A percentile compares a stretch with the other conserved stretches of the same genome.
phyloP scores from a whole-genome alignment of 1,140 invertebrate genomes.

The Coptotermes formosanus region DNA sequence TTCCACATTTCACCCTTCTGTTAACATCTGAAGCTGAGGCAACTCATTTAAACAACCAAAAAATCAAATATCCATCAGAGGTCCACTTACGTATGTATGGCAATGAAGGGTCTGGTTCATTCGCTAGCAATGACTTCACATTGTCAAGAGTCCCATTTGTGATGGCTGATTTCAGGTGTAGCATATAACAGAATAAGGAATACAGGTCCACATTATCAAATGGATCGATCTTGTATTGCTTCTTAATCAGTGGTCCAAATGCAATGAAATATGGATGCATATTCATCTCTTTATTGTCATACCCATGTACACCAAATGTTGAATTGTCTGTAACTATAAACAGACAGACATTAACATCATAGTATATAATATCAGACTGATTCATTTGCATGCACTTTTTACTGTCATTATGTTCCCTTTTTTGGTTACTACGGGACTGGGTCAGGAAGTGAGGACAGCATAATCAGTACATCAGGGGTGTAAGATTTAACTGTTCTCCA shows the following conservation, averaged over 20 bases:
- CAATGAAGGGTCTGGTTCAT: background rate
- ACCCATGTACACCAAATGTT: slow-evolving; percentile 66
- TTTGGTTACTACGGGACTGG: too few relatives aligned
- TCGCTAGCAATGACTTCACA: slow-evolving; percentile 33
- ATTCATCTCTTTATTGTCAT: slow-evolving; percentile 54
- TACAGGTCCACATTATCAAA: slow-evolving; percentile 67
- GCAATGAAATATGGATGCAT: slow-evolving; percentile 73
- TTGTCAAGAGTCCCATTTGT: slow-evolving; percentile 52
- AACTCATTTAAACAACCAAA: too few relatives aligned
- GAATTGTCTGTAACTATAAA: background rate
- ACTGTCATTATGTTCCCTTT: too few relatives aligned
- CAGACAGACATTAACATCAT: background rate
- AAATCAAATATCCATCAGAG: too few relatives aligned
- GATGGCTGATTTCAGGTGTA: slow-evolving; percentile 51
- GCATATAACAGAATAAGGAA: slow-evolving; percentile 63
- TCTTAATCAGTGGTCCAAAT: slow-evolving; percentile 61
- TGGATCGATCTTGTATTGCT: slow-evolving; percentile 51
- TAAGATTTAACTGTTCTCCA: too few relatives aligned
- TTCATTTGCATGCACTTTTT: background rate
- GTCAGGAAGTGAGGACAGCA: too few relatives aligned
- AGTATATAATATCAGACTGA: background rate
- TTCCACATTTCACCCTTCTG: too few relatives aligned
- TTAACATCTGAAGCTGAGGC: too few relatives aligned
- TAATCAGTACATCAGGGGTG: too few relatives aligned
- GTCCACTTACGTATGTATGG: background rate